Base-by-base conservation (phyloP, 2,113 vertebrate species). In the Nycticryphes semicollaris region DNA sequence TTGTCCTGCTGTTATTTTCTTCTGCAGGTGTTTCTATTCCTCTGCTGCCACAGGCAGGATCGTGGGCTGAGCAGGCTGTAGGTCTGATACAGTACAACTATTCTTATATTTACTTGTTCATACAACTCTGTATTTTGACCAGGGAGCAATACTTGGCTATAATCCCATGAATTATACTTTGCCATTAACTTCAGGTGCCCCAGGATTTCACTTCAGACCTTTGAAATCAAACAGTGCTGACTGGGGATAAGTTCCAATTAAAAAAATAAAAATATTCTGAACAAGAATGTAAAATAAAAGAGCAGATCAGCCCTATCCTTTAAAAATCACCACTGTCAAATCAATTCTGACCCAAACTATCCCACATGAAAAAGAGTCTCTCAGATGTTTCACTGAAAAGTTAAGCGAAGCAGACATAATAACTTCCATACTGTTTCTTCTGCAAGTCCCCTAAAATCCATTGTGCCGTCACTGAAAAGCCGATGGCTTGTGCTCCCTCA, bases 401-500 rank as follows among this genome's bases (percentile, higher is more conserved):
- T 35, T 87, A 83, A 90, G 53, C n/a, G 37, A 83, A 75, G 54
- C 54, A 87, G 76, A 80, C 41, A 56, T 67, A 60, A 69, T 57
- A 83, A 81, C 80, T 59, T 63, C 62, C 68, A 64, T 22, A 17
- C 8, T 62, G 21, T 60, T 91, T 59, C 54, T 89, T 78, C 68
- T 54, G 14, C 14, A 78, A 68, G 54, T 33, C 48, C 68, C n/a
- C 53, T 86, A 3, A 82, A 94, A 75, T 31, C 35, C 59, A 45
- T 22, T n/a, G 88, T 64, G 54, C 45, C 0, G 0, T 47, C 23
- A 19, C 10, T 41, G 16, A 47, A 89, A 90, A 79, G 18, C 9
- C 0, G 47, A 51, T 77, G 47, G 35, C 28, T 84, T 77, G 75
- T 88, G 95, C 94, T 95, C 96, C 95, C 95, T 93, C 93, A 91